Evolutionary conservation across 1,140 invertebrate genomes (phyloP).

Genomic region (Lutraria rhynchaena): DNA sequence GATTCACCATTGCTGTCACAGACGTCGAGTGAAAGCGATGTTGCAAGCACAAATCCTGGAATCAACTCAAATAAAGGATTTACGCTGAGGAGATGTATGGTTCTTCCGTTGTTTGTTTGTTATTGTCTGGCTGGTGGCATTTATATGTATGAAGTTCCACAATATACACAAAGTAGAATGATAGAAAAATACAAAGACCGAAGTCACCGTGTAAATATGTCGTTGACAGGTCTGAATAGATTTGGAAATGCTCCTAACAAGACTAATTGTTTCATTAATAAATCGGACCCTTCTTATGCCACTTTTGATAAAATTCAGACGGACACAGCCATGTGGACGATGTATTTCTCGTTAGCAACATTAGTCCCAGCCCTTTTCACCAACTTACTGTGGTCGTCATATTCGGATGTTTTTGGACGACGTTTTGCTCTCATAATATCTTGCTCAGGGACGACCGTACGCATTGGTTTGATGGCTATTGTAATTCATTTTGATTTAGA

Average conservation of each 20-base stretch:
- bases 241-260: too few species aligned
- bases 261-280: too few species aligned
- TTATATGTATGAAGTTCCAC: not conserved
- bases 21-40: too few species aligned
- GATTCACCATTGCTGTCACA: too few species aligned
- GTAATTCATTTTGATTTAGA: conserved; percentile 34
- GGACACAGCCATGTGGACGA: conserved; percentile 44
- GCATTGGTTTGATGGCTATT: not conserved
- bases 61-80: conserved; percentile 25
- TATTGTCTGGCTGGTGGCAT: conserved; percentile 23
- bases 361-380: conserved; percentile 12
- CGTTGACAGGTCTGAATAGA: too few species aligned
- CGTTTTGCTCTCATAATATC: conserved; percentile 8
- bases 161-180: conserved; percentile 30
- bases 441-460: not conserved
- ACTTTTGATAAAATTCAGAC: conserved; percentile 3
- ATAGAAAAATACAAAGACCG: not conserved
- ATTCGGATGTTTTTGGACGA: conserved; percentile 29
- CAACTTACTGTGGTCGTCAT: not conserved
- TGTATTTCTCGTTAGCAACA: conserved; percentile 27
- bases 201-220: too few species aligned
- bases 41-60: too few species aligned
- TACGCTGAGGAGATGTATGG: conserved; percentile 16
- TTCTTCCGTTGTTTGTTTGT: not conserved
- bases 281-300: conserved; percentile 3